A percentile compares a stretch with the other conserved stretches of the same genome.
Evolutionary conservation across 2,888 invertebrate genomes (phyloP).

Genomic region (Eupithecia inturbata): DNA sequence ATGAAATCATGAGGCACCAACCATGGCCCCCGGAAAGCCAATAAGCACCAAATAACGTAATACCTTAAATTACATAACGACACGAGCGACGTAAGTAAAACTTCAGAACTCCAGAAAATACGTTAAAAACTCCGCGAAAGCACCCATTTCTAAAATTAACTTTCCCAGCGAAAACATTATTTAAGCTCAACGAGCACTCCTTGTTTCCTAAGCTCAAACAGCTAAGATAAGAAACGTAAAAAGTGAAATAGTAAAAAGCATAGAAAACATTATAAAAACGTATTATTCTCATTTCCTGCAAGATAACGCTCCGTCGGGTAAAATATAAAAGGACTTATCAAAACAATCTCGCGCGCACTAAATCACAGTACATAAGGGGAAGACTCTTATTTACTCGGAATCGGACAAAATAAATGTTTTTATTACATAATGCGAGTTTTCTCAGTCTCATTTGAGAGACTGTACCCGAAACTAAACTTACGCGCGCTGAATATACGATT

Average conservation of each 20-base stretch:
- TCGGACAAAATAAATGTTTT: slow-evolving; percentile 84
- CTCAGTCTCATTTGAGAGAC: slow-evolving; percentile 69
- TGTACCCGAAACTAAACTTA: slow-evolving; percentile 51
- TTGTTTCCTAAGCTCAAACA: slow-evolving; percentile 53
- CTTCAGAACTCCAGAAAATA: neutral
- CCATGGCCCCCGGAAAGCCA: neutral
- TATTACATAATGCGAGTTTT: slow-evolving; percentile 83
- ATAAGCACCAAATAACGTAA: neutral
- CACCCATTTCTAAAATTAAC: slow-evolving; percentile 47
- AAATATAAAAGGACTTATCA: slow-evolving; percentile 83
- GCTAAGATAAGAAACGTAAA: slow-evolving; percentile 57
- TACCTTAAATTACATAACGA: neutral
- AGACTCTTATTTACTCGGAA: slow-evolving; percentile 81
- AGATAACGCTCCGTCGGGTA: slow-evolving; percentile 78
- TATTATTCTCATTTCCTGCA: slow-evolving; percentile 75
- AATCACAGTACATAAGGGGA: slow-evolving; percentile 82
- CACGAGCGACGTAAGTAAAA: neutral
- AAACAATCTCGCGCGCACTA: slow-evolving; percentile 82
- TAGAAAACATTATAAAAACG: slow-evolving; percentile 60
- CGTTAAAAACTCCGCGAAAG: neutral
- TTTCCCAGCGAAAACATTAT: slow-evolving; percentile 38
- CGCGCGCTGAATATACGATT: slow-evolving; percentile 47
- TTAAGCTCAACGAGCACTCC: slow-evolving; percentile 44
- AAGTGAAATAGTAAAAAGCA: slow-evolving; percentile 50
- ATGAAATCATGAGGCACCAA: neutral